Evolutionary conservation across 2,888 invertebrate species (phyloP), one percentile per base, ranked within the genome.

Genomic region (Empis livida): DNA sequence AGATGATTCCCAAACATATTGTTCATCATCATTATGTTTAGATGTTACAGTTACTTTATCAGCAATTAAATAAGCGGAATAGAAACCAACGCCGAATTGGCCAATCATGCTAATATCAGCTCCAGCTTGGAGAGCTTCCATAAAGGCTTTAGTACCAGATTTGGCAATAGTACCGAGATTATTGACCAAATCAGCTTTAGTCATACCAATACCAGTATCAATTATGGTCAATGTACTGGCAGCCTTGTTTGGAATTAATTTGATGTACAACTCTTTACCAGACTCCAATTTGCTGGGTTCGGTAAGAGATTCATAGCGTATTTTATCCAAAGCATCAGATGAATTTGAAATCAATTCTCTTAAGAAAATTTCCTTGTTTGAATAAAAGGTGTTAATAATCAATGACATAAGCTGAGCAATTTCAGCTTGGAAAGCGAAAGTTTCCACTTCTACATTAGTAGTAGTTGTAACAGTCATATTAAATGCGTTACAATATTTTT

Each of bases 381-480:
- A 95, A 72, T 99, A 99, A 77, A 99, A 99, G 47, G 99, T 99
- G 81, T 99, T 99, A 83, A 99, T 99, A 80, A 99, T 99, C 73
- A 99, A 76, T 58, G 93, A 94, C 97, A 99, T 97, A 70, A 99
- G 82, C 82, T 93, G 93, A 67, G 97, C 97, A 71, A 99, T 99
- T 76, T 99, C 97, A 65, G 97, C 97, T 78, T 99, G 97, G 77
- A 99, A 99, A 71, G 96, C 97, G 74, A 99, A 99, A 71, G 96
- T 97, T 73, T 99, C 97, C 53, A 84, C 84, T 61, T 90, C 88
- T 56, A 72, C 74, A 27, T 5, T 9, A 2, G 23, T 8, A 6
- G 23, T 9, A 51, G 78, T 75, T 73, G 82, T 78, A 76, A 88
- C 87, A 55, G 87, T 83, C 87, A 89, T 89, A 79, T 84, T 62